Percentiles rank a stretch among this genome's conserved stretches.
Conservation (phyloP, 2,888 invertebrate species). For the Cephus pulcher region DNA sequence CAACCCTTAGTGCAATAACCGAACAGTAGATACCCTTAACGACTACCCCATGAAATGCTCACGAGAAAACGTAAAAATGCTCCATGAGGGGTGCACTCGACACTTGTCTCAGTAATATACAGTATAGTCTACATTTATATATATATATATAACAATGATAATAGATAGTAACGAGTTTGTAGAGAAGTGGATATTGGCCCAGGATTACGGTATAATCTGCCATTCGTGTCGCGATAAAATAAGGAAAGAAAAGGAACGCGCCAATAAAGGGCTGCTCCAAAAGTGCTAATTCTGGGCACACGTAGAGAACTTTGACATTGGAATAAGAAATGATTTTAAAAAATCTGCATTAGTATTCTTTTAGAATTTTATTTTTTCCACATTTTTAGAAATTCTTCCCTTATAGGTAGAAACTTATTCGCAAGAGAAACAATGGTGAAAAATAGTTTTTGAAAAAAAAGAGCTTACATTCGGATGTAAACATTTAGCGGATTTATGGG, state of each 20-base stretch:
- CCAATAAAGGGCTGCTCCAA: neutral
- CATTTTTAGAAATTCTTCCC: neutral
- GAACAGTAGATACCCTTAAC: neutral
- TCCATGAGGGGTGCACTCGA: neutral
- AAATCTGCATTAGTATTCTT: neutral
- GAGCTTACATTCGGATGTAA: neutral
- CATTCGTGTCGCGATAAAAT: neutral
- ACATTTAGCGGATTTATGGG: neutral
- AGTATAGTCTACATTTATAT: neutral
- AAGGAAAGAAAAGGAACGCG: neutral
- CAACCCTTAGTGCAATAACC: neutral
- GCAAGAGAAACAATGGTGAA: too few species aligned
- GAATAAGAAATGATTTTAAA: neutral
- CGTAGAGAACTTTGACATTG: neutral
- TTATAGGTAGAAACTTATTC: too few species aligned
- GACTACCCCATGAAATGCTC: neutral
- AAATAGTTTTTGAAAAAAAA: neutral
- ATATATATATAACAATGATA: neutral
- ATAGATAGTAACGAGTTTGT: neutral
- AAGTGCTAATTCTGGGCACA: neutral
- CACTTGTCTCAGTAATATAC: neutral
- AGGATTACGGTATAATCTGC: neutral
- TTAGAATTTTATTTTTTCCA: neutral
- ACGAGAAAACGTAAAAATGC: neutral
- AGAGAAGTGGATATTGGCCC: neutral